These are phyloP conservation scores for Aphidius ervi DNA, from an alignment of 1,140 invertebrate species.

Conservation along the genomic window DNA sequence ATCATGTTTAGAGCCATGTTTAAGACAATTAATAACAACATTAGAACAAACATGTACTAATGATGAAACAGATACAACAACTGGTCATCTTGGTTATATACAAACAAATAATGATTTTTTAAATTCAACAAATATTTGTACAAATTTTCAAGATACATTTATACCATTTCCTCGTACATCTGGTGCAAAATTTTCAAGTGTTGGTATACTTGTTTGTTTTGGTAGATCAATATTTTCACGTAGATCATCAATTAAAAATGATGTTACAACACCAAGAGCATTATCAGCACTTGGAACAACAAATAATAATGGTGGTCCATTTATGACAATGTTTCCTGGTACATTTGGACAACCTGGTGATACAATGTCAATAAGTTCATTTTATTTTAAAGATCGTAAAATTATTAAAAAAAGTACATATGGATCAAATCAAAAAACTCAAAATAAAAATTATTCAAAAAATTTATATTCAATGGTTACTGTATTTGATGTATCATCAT, in stretches of 20 bases:
- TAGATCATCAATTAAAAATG: constrained; percentile 64
- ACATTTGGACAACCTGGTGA: constrained; percentile 54
- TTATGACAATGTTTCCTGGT: constrained; percentile 51
- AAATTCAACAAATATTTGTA: constrained; percentile 41
- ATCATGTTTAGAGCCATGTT: constrained; percentile 75
- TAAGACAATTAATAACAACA: constrained; percentile 68
- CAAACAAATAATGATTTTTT: constrained; percentile 49
- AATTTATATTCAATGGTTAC: constrained; percentile 61
- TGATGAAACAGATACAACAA: constrained; percentile 46
- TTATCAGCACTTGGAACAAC: constrained; percentile 68
- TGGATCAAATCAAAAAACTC: constrained; percentile 27
- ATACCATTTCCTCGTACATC: constrained; percentile 93
- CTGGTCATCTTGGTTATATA: constrained; percentile 38
- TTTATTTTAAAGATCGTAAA: constrained; percentile 77
- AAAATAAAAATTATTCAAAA: constrained; percentile 43
- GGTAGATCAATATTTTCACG: constrained; percentile 72
- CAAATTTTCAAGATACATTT: constrained; percentile 67
- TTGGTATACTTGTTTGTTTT: constrained; percentile 75
- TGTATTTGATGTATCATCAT: constrained; percentile 74
- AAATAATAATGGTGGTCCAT: constrained; percentile 44
- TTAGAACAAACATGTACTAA: constrained; percentile 59
- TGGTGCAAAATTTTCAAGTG: constrained; percentile 85
- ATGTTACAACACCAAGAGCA: constrained; percentile 70
- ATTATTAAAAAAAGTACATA: constrained; percentile 50
- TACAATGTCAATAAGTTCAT: constrained; percentile 63